Evolutionary conservation across 2,888 invertebrate genomes (phyloP).

Genomic region (Acanthosoma haemorrhoidale): DNA sequence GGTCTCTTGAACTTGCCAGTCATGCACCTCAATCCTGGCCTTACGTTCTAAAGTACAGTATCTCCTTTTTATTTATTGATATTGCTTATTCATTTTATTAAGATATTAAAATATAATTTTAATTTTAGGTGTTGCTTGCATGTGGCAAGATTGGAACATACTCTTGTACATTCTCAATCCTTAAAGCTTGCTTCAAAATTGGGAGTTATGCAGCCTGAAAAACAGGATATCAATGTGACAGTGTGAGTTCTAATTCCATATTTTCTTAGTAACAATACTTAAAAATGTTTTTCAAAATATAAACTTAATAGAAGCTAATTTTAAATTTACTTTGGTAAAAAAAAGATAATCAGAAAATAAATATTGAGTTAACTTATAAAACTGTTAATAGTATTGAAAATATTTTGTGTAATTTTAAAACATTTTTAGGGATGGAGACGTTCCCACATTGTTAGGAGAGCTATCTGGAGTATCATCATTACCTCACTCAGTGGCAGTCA

Average conservation of each 20-base stretch:
- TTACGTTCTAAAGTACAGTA: constrained; percentile 71
- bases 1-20: constrained; percentile 84
- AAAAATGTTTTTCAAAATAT: too few relatives aligned
- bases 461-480: constrained; percentile 49
- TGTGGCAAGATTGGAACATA: constrained; percentile 85
- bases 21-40: constrained; percentile 93
- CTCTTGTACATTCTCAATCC: constrained; percentile 48
- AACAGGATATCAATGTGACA: constrained; percentile 18
- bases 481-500: constrained; percentile 73
- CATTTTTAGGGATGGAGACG: constrained; percentile 36
- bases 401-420: too few relatives aligned
- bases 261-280: neutral
- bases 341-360: too few relatives aligned
- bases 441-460: constrained; percentile 33
- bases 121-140: constrained; percentile 72
- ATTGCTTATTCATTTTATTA: neutral
- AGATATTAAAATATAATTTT: neutral
- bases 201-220: constrained; percentile 13
- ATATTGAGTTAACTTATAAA: too few relatives aligned
- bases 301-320: too few relatives aligned
- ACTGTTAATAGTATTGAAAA: too few relatives aligned
- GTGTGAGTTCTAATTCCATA: neutral
- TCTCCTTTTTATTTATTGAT: neutral
- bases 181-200: constrained; percentile 30
- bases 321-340: too few relatives aligned